Evolutionary conservation across 2,797 vertebrate species (phyloP), one percentile per base, ranked within the genome.

Genomic region (Ambastaia sidthimunki): DNA sequence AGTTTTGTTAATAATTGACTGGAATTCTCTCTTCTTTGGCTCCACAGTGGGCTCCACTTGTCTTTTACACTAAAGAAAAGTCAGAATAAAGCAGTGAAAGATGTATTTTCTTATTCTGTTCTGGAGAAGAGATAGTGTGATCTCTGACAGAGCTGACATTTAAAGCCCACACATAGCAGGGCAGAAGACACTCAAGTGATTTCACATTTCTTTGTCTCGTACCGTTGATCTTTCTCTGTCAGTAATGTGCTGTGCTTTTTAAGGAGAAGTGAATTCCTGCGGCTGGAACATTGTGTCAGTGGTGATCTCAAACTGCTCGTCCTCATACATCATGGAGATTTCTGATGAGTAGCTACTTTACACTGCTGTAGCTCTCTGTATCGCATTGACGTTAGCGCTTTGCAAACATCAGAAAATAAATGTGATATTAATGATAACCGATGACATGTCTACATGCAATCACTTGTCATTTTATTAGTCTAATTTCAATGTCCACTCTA

Each of bases 111-210:
- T 73, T 73, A 59, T 72, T 72, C 70, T 57, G 41, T 37, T 73
- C 71, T 60, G 41, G 41, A 21, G 41, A 41, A 76, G 52, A 76
- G 67, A 69, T 47, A 66, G 65, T 59, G 65, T 69, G 74, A 76
- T 76, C 23, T 52, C 74, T 76, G 74, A 76, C 74, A 76, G 74
- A 76, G 74, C 34, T 76, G 74, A 55, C 74, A 76, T 76, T 76
- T 76, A 76, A 76, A 76, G 65, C 65, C 74, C 65, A 68, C 74
- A 76, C 54, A 28, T 25, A 76, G 34, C 12, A 0, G 2, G 34
- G 9, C 37, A 21, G 74, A 69, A 59, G 74, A 47, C 65, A 59
- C 65, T 78, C n/a, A 13, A 60, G 54, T 23, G 66, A 77, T 60
- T 67, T 77, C 75, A 70, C 41, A 60, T 77, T 77, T 70, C 66